Conservation (phyloP, 2,888 invertebrate genomes). For the Drosophila nr. perissopoda region DNA sequence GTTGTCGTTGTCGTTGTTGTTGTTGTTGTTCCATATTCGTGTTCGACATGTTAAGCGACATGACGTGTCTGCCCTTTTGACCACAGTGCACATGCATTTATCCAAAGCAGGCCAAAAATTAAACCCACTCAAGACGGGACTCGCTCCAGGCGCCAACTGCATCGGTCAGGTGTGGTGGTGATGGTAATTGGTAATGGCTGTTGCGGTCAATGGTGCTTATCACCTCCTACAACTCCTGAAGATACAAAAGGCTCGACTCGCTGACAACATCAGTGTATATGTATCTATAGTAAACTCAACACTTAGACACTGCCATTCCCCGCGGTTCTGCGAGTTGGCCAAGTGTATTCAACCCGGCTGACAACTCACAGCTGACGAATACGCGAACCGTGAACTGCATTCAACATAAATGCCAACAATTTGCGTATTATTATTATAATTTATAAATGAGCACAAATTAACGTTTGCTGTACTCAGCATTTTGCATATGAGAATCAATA, state of each 20-base stretch:
- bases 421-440: constrained; percentile 1
- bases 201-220: constrained; percentile 41
- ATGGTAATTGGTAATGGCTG: constrained; percentile 3
- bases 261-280: not conserved
- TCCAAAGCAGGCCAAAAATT: constrained; percentile 33
- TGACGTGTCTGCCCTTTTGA: constrained; percentile 60
- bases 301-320: not conserved
- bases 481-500: not conserved
- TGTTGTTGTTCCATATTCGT: constrained; percentile 54
- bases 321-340: constrained; percentile 7
- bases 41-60: constrained; percentile 75
- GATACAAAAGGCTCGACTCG: not conserved
- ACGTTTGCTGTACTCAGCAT: not conserved
- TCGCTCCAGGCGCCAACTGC: constrained; percentile 47
- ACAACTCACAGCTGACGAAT: constrained; percentile 19
- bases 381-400: not conserved
- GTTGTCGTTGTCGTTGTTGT: constrained; percentile 44
- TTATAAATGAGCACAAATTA: not conserved
- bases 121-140: constrained; percentile 33
- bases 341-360: constrained; percentile 56
- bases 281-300: not conserved
- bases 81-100: not conserved
- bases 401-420: constrained; percentile 6
- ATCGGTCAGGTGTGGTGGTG: constrained; percentile 7
- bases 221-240: constrained; percentile 40